Evolutionary conservation across 2,888 invertebrate species (phyloP).

Genomic region (Horisme vitalbata): DNA sequence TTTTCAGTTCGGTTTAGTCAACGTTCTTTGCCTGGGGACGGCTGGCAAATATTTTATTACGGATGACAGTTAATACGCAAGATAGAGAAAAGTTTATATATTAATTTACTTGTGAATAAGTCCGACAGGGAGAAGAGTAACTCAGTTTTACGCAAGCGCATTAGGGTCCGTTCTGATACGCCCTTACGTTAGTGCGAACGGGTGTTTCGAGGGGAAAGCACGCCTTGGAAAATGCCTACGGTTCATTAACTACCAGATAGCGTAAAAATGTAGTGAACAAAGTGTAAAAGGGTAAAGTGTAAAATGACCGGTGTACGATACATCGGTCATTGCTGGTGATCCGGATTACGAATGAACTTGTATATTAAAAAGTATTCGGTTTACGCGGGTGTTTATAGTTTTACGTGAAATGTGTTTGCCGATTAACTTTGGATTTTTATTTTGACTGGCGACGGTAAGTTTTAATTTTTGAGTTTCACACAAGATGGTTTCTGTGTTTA

Average conservation of each 20-base stretch:
- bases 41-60: constrained; percentile 70
- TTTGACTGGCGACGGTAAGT: constrained; percentile 65
- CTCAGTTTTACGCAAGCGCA: constrained; percentile 75
- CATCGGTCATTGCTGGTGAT: constrained; percentile 31
- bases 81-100: constrained; percentile 78
- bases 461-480: background rate
- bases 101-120: constrained; percentile 81
- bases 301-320: constrained; percentile 50
- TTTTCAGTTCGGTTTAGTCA: constrained; percentile 28
- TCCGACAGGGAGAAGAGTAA: constrained; percentile 75
- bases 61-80: constrained; percentile 68
- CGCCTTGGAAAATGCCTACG: constrained; percentile 44
- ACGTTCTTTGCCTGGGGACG: constrained; percentile 31
- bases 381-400: constrained; percentile 45
- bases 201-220: constrained; percentile 54
- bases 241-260: constrained; percentile 51
- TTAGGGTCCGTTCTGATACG: constrained; percentile 59
- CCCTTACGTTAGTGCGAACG: constrained; percentile 70
- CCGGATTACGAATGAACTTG: constrained; percentile 33
- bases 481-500: no score
- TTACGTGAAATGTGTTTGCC: constrained; percentile 64
- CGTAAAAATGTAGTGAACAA: constrained; percentile 48
- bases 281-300: constrained; percentile 53
- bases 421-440: constrained; percentile 62
- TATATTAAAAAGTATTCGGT: constrained; percentile 40